A percentile compares a stretch with the other conserved stretches of the same genome.
These are phyloP conservation scores for Apistogramma diplotaenia DNA, from an alignment of 2,113 vertebrate species.

Conservation along the genomic window DNA sequence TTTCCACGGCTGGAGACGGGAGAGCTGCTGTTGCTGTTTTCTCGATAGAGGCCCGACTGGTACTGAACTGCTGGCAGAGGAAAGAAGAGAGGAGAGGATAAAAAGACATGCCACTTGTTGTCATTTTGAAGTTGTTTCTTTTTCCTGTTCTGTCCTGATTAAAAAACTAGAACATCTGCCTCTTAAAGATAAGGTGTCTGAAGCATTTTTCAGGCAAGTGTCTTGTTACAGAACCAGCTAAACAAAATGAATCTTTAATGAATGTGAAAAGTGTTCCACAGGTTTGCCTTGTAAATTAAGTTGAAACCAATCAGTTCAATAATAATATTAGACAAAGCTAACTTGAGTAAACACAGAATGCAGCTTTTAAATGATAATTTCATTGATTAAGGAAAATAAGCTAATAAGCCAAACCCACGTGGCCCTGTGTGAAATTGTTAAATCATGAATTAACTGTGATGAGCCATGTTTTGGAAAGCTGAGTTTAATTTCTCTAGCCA, in stretches of 20 bases:
- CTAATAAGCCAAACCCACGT: no score
- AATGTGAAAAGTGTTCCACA: neutral
- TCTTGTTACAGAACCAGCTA: neutral
- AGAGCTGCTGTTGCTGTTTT: constrained; percentile 58
- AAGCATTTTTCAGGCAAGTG: neutral
- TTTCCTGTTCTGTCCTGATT: neutral
- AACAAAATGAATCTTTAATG: neutral
- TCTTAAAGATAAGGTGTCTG: neutral
- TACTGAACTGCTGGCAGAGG: constrained; percentile 49
- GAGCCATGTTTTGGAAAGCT: no score
- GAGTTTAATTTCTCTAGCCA: no score
- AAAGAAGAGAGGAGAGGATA: neutral
- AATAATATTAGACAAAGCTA: no score
- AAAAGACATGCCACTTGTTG: constrained; percentile 8
- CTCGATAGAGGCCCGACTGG: constrained; percentile 59
- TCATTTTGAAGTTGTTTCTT: neutral
- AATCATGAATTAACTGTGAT: no score
- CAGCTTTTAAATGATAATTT: no score
- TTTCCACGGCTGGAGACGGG: constrained; percentile 36
- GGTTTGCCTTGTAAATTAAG: neutral
- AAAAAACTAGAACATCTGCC: neutral
- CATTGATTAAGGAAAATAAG: no score
- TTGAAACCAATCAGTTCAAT: neutral
- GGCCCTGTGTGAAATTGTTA: no score
- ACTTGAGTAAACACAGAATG: no score